Evolutionary conservation across 2,797 vertebrate species (phyloP).

Genomic region (Poecilia picta): DNA sequence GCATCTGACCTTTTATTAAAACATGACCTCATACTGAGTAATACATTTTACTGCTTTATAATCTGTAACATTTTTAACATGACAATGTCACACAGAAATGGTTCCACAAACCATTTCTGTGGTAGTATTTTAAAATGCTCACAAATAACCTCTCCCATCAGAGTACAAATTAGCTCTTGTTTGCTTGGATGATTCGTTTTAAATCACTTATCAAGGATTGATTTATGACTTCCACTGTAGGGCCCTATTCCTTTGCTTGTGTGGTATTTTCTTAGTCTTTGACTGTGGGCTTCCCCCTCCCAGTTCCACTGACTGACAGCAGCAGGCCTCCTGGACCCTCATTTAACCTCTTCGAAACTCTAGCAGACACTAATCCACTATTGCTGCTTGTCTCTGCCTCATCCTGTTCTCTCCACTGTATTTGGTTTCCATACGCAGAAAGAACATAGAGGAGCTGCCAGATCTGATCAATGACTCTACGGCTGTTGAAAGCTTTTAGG

Average conservation of each 20-base stretch:
- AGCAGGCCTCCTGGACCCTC: slow-evolving; percentile 74
- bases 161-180: background rate
- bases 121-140: background rate
- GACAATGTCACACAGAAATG: slow-evolving; percentile 17
- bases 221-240: background rate
- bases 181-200: slow-evolving; percentile 4
- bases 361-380: slow-evolving; percentile 73
- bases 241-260: slow-evolving; percentile 36
- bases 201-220: background rate
- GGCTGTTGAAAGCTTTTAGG: slow-evolving; percentile 4
- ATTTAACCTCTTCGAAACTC: slow-evolving; percentile 80
- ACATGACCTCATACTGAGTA: slow-evolving; percentile 56
- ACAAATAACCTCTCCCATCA: background rate
- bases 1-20: slow-evolving; percentile 38
- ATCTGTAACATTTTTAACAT: slow-evolving; percentile 7
- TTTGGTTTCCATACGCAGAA: slow-evolving; percentile 42
- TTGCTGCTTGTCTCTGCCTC: slow-evolving; percentile 42
- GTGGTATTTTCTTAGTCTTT: slow-evolving; percentile 41
- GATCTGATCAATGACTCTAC: background rate
- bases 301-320: slow-evolving; percentile 79
- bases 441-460: slow-evolving; percentile 3
- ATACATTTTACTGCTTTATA: slow-evolving; percentile 5
- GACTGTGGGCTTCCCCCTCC: slow-evolving; percentile 53
- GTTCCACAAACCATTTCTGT: slow-evolving; percentile 6
- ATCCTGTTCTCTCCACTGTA: slow-evolving; percentile 50